Conservation (phyloP, 2,113 vertebrate genomes). For the Thryonomys swinderianus region DNA sequence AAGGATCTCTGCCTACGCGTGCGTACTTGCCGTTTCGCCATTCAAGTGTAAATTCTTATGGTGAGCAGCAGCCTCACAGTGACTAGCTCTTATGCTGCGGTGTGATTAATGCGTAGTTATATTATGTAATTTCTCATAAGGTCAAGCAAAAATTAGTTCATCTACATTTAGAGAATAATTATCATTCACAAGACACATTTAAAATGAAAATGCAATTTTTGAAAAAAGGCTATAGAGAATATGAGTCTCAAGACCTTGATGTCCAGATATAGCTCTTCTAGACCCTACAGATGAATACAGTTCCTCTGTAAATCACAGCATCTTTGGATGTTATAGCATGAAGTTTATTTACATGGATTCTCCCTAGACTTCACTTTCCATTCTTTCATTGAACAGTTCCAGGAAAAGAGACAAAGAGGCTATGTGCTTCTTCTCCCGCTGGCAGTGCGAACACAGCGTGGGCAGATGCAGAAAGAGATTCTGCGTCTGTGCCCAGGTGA, state of each 20-base stretch:
- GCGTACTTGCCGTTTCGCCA: background rate
- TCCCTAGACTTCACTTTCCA: background rate
- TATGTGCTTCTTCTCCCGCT: too few relatives aligned
- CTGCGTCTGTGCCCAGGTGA: background rate
- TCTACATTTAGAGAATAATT: background rate
- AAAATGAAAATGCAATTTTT: slow-evolving; percentile 41
- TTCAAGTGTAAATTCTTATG: background rate
- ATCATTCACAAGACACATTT: slow-evolving; percentile 17
- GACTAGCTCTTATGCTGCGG: background rate
- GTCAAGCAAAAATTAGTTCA: background rate
- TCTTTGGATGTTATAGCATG: slow-evolving; percentile 21
- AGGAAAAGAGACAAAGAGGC: background rate
- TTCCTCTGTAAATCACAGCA: background rate
- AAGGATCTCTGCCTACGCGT: background rate
- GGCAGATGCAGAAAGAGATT: background rate
- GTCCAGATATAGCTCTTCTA: background rate
- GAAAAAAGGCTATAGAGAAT: slow-evolving; percentile 19
- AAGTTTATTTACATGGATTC: slow-evolving; percentile 20
- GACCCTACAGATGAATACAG: background rate
- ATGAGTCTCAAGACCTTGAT: slow-evolving; percentile 26
- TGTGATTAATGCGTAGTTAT: background rate
- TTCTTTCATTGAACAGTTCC: background rate
- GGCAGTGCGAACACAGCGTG: background rate
- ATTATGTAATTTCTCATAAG: background rate
- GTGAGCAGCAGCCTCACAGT: background rate